phyloP scores from a whole-genome alignment of 1,140 invertebrate genomes.

The Penaeus japonicus region DNA sequence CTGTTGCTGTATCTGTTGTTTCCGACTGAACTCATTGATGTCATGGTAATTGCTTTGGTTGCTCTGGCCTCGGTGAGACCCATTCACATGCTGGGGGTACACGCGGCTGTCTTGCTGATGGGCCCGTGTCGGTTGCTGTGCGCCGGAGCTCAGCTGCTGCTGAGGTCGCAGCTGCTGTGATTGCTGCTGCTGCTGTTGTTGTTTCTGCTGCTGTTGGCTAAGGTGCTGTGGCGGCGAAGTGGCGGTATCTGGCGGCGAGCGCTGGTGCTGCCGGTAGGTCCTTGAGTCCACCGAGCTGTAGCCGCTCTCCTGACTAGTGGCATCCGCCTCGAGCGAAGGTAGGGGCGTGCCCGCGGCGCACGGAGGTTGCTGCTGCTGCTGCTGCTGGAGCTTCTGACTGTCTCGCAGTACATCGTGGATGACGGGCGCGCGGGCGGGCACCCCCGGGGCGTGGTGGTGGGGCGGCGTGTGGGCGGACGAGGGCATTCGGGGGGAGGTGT shows the following conservation, averaged over 20 bases:
- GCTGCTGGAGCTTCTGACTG: background rate
- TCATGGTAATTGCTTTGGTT: too few species aligned
- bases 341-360: background rate
- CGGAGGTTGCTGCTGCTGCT: background rate
- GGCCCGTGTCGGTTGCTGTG: too few species aligned
- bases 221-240: too few species aligned
- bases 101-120: too few species aligned
- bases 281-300: slow-evolving; percentile 54
- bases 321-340: slow-evolving; percentile 30
- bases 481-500: slow-evolving; percentile 14
- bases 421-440: slow-evolving; percentile 55
- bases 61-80: too few species aligned
- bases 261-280: slow-evolving; percentile 15
- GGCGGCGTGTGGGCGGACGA: background rate
- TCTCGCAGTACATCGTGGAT: slow-evolving; percentile 54
- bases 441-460: slow-evolving; percentile 38
- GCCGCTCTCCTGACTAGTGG: slow-evolving; percentile 56
- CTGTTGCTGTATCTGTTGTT: background rate
- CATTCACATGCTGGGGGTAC: too few species aligned
- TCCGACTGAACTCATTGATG: too few species aligned
- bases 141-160: too few species aligned
- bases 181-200: too few species aligned
- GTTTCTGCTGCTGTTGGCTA: too few species aligned
- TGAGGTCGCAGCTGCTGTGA: too few species aligned
- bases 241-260: too few species aligned